A percentile compares a stretch with the other conserved stretches of the same genome.
Conservation (phyloP, 2,888 invertebrate species). For the Cephus rjabovi region DNA sequence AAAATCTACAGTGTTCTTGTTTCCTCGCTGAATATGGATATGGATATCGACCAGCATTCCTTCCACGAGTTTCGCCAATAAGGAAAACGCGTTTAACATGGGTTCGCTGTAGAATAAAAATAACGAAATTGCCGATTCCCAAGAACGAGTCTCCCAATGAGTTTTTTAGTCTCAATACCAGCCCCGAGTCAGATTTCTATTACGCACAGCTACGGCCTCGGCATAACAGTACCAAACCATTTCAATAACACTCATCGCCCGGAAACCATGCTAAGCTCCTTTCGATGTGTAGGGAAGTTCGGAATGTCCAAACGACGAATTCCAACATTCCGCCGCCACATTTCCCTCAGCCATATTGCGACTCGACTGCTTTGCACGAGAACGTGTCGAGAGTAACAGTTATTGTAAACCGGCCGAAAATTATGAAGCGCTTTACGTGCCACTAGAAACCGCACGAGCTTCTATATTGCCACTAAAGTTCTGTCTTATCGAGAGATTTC, state of each 20-base stretch:
- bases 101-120: neutral
- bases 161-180: neutral
- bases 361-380: neutral
- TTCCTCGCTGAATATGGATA: constrained; percentile 6
- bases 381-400: neutral
- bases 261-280: neutral
- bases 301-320: neutral
- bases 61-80: neutral
- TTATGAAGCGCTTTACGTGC: neutral
- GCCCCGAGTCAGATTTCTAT: neutral
- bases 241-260: neutral
- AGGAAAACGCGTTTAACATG: neutral
- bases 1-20: constrained; percentile 10
- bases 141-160: neutral
- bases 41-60: neutral
- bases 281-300: neutral
- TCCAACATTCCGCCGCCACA: neutral
- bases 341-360: neutral
- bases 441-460: neutral
- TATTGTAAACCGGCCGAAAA: neutral
- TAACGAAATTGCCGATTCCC: neutral
- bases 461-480: neutral
- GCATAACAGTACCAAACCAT: neutral
- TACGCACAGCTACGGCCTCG: neutral
- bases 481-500: neutral